Conservation (phyloP, 1,140 invertebrate genomes). For the Nephila pilipes region DNA sequence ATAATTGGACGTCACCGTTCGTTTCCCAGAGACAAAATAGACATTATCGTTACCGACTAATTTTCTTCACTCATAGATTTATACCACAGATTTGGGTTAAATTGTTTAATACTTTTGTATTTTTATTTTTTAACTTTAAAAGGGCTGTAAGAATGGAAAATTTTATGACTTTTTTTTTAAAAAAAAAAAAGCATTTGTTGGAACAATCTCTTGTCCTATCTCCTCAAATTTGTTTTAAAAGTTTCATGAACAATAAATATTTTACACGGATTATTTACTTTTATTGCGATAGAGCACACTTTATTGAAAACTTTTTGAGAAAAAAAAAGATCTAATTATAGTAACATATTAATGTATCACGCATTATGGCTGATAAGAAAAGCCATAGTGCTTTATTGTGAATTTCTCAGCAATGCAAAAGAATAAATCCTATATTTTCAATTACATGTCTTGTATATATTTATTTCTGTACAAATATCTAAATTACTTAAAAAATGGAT, state of each 20-base stretch:
- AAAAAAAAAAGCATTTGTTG: not conserved
- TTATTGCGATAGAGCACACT: not conserved
- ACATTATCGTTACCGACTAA: not conserved
- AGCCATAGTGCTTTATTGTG: too few species aligned
- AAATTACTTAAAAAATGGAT: too few species aligned
- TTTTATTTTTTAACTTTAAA: not conserved
- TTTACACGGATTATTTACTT: not conserved
- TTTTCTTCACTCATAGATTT: not conserved
- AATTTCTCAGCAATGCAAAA: too few species aligned
- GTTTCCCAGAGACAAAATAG: not conserved
- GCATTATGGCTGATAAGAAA: too few species aligned
- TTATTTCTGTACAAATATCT: too few species aligned
- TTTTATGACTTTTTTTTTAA: not conserved
- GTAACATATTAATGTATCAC: too few species aligned
- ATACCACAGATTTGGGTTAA: not conserved
- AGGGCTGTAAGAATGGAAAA: not conserved
- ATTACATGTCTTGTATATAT: too few species aligned
- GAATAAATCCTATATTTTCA: too few species aligned
- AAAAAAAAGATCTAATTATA: too few species aligned
- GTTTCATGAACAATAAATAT: not conserved
- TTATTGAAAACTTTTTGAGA: not conserved
- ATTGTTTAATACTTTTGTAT: not conserved
- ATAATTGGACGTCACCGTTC: constrained; percentile 16
- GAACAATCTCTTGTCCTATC: not conserved
- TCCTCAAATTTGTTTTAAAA: not conserved